Percentiles rank a stretch among this genome's conserved stretches.
Evolutionary conservation across 2,888 invertebrate species (phyloP).

Genomic region (Dryocosmus kuriphilus): DNA sequence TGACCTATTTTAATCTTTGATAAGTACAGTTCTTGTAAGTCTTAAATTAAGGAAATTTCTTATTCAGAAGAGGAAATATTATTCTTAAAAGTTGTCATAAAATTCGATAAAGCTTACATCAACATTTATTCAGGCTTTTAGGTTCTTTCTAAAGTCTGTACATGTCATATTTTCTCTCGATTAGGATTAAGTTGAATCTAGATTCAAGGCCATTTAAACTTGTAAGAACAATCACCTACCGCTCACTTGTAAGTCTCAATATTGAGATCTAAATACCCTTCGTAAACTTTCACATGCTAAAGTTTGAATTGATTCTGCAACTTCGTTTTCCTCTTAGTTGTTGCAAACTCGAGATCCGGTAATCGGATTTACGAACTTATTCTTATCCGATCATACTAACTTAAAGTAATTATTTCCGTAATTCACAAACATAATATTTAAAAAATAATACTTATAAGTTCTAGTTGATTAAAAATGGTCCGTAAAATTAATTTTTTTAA

Average conservation of each 20-base stretch:
- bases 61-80: not conserved
- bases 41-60: too few relatives aligned
- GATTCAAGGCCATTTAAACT: not conserved
- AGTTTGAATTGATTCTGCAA: slow-evolving; percentile 15
- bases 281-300: not conserved
- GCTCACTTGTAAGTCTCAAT: not conserved
- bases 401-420: not conserved
- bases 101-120: not conserved
- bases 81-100: not conserved
- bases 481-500: too few relatives aligned
- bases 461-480: too few relatives aligned
- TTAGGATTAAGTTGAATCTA: not conserved
- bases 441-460: too few relatives aligned
- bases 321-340: not conserved
- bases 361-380: not conserved
- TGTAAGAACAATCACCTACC: not conserved
- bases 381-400: not conserved
- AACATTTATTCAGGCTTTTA: not conserved
- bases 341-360: not conserved
- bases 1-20: too few relatives aligned
- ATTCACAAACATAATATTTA: too few relatives aligned
- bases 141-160: not conserved
- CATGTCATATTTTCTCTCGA: not conserved
- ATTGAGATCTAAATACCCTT: slow-evolving; percentile 14
- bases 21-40: too few relatives aligned